Conservation (phyloP, 2,888 invertebrate species). For the Dryocosmus kuriphilus region DNA sequence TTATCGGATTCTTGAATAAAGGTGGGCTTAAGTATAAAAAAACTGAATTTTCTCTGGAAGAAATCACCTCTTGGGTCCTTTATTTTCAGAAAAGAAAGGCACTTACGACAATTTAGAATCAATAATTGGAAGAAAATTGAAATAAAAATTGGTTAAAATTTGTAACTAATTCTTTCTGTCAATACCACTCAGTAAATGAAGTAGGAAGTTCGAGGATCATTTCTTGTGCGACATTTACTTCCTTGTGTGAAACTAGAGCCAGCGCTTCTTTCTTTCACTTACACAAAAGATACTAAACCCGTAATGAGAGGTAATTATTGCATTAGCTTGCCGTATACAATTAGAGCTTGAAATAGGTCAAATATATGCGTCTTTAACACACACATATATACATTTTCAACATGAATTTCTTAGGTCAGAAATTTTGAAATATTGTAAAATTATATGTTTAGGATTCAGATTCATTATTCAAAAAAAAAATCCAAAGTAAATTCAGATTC, state of each 20-base stretch:
- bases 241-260: slow-evolving; percentile 15
- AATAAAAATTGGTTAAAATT: slow-evolving; percentile 11
- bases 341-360: slow-evolving; percentile 33
- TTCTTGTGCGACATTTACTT: slow-evolving; percentile 30
- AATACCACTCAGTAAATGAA: slow-evolving; percentile 5
- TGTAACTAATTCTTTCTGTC: slow-evolving; percentile 11
- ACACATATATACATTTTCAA: not conserved
- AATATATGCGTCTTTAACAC: not conserved
- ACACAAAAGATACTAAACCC: slow-evolving; percentile 12
- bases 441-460: too few species aligned
- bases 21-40: not conserved
- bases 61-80: not conserved
- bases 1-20: not conserved
- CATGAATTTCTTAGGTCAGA: not conserved
- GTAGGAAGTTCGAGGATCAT: slow-evolving; percentile 17
- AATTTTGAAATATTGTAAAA: not conserved
- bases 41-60: not conserved
- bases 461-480: not conserved
- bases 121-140: slow-evolving; percentile 2
- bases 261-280: slow-evolving; percentile 9
- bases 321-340: slow-evolving; percentile 25
- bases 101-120: not conserved
- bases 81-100: not conserved
- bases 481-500: not conserved
- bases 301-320: slow-evolving; percentile 25